Base-by-base conservation (phyloP, 2,113 vertebrate species). In the Panurus biarmicus region DNA sequence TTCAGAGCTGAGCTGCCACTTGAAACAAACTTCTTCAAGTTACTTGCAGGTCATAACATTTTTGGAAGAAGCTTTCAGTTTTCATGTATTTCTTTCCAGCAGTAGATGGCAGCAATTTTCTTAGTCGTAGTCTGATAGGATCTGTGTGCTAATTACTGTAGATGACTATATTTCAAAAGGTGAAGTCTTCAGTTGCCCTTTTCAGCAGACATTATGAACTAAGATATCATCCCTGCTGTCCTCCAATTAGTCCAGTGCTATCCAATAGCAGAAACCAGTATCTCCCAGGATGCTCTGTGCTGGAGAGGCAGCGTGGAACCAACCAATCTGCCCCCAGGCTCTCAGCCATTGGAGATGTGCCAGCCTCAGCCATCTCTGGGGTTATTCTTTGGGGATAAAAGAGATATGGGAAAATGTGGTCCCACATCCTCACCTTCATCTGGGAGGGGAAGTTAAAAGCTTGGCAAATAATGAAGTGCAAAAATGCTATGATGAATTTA, bases 21-120 rank as follows among this genome's bases (percentile, higher is more conserved):
- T 45, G 29, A 72, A 71, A 74, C 36, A 45, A 65, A 54, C 50
- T 61, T 80, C 35, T 14, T 57, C 28, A 36, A 48, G 45, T 16
- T 87, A 58, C 17, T 23, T 50, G 24, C 31, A 54, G 5, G 26
- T 92, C 22, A 2, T 51, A 88, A 42, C 17, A 21, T 5, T 84
- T 87, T 77, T 47, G 9, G n/a, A 71, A 88, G 50, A 80, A 5
- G 11, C 31, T 83, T 91, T 80, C 58, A 33, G 11, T 66, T 88
- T 44, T 90, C 71, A 84, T 5, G 0, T 95, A 94, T 95, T 95
- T 85, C 45, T 96, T 96, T 90, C 92, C 75, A 95, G 92, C 96
- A 97, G 95, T 92, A 97, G 94, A 91, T 97, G 96, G 97, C 96
- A 97, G 95, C 89, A 97, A 90, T 97, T 97, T 97, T 97, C 95